Evolutionary conservation across 92 coral and sea anemone species (phyloP).

Genomic region (Porites divaricata): DNA sequence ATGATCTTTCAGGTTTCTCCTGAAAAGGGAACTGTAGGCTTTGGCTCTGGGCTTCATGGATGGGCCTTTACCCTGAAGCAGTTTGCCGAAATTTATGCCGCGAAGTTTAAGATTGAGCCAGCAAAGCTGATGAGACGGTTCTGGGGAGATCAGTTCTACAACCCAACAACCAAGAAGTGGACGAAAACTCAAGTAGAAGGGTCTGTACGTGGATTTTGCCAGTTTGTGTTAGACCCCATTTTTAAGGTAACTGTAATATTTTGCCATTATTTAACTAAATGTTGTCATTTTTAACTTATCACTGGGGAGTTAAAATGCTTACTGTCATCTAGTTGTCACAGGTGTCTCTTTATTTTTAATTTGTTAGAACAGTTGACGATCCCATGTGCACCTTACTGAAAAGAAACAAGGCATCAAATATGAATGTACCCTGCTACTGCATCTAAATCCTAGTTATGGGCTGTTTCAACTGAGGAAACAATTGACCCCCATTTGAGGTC

Average conservation of each 20-base stretch:
- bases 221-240: constrained; percentile 92
- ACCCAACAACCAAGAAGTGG: constrained; percentile 82
- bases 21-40: constrained; percentile 90
- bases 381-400: too few species aligned
- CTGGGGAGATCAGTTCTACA: constrained; percentile 92
- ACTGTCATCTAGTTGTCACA: too few species aligned
- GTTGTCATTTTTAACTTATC: background rate
- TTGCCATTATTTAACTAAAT: background rate
- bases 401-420: too few species aligned
- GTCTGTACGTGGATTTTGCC: constrained; percentile 85
- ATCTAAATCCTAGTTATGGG: too few species aligned
- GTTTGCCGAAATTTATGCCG: constrained; percentile 86
- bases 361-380: too few species aligned
- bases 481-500: too few species aligned
- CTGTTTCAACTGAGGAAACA: too few species aligned
- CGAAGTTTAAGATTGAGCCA: constrained; percentile 87
- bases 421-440: too few species aligned
- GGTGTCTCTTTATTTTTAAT: too few species aligned
- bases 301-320: background rate
- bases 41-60: constrained; percentile 99
- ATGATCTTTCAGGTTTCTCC: constrained; percentile 72
- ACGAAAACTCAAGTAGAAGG: constrained; percentile 65
- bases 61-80: constrained; percentile 98
- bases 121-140: constrained; percentile 88
- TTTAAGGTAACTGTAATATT: constrained; percentile 69